A percentile compares a stretch with the other conserved stretches of the same genome.
Evolutionary conservation across 2,113 vertebrate genomes (phyloP).

Genomic region (Amphiprion ocellaris): DNA sequence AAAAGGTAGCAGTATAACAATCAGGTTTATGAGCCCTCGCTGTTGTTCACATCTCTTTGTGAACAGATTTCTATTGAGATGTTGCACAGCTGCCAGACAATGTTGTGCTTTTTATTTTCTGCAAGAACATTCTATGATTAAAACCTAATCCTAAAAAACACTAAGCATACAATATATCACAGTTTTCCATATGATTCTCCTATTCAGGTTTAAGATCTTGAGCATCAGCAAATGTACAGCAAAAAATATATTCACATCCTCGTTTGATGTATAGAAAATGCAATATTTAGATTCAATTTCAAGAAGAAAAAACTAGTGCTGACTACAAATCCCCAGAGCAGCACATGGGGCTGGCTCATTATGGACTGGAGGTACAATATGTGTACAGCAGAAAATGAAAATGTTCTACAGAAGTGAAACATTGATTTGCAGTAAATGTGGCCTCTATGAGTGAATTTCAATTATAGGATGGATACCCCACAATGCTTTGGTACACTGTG

Average conservation of each 20-base stretch:
- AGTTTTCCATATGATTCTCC: not conserved
- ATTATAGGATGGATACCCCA: conserved; percentile 60
- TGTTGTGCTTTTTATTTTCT: not conserved
- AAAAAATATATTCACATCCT: not conserved
- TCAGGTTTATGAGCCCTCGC: conserved; percentile 46
- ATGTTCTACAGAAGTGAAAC: conserved; percentile 51
- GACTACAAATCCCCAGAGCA: conserved; percentile 47
- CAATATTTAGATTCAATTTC: conserved; percentile 25
- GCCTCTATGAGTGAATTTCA: conserved; percentile 61
- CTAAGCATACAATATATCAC: too few relatives aligned
- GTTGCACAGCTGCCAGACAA: not conserved
- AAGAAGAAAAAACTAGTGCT: conserved; percentile 43
- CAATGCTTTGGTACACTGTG: conserved; percentile 36
- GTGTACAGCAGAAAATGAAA: conserved; percentile 49
- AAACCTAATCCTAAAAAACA: not conserved
- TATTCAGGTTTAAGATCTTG: not conserved
- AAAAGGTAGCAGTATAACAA: conserved; percentile 47
- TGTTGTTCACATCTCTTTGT: conserved; percentile 21
- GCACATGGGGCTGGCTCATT: conserved; percentile 40
- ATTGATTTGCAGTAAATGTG: conserved; percentile 58
- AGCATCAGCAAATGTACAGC: too few relatives aligned
- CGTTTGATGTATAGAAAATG: not conserved
- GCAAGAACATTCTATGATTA: not conserved
- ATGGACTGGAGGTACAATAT: conserved; percentile 34
- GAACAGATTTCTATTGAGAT: conserved; percentile 7